Conservation (phyloP, 2,888 invertebrate genomes). For the Archaeoteleia sp. region DNA sequence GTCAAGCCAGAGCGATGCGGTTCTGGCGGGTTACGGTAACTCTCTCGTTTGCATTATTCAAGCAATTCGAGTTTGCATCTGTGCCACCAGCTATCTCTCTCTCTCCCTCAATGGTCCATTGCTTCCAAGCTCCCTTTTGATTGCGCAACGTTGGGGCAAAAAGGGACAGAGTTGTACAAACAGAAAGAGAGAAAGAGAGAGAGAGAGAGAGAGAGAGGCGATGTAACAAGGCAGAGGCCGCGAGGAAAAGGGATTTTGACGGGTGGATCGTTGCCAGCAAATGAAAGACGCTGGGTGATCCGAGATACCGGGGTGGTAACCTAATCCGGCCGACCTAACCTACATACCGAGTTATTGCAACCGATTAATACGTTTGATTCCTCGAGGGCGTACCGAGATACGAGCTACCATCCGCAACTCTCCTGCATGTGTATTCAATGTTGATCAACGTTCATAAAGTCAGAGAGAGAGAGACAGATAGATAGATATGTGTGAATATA, state of each 20-base stretch:
- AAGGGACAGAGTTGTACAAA: neutral
- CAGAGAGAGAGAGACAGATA: conserved; percentile 9
- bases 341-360: conserved; percentile 43
- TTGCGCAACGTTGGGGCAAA: conserved; percentile 40
- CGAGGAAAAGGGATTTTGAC: too few species aligned
- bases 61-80: conserved; percentile 49
- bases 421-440: conserved; percentile 39
- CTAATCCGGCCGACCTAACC: conserved; percentile 30
- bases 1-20: conserved; percentile 20
- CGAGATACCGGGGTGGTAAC: neutral
- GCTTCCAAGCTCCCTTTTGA: conserved; percentile 27
- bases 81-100: conserved; percentile 5
- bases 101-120: neutral
- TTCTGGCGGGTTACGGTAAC: conserved; percentile 20
- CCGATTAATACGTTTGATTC: conserved; percentile 55
- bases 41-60: conserved; percentile 48
- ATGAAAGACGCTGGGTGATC: too few species aligned
- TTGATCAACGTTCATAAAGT: conserved; percentile 23
- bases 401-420: conserved; percentile 34
- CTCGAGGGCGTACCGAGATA: conserved; percentile 45
- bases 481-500: too few species aligned
- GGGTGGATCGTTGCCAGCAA: too few species aligned
- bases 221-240: too few species aligned
- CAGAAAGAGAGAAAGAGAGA: conserved; percentile 16
- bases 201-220: conserved; percentile 7